Conservation (phyloP, 1,140 invertebrate species). For the Drepana arcuata region DNA sequence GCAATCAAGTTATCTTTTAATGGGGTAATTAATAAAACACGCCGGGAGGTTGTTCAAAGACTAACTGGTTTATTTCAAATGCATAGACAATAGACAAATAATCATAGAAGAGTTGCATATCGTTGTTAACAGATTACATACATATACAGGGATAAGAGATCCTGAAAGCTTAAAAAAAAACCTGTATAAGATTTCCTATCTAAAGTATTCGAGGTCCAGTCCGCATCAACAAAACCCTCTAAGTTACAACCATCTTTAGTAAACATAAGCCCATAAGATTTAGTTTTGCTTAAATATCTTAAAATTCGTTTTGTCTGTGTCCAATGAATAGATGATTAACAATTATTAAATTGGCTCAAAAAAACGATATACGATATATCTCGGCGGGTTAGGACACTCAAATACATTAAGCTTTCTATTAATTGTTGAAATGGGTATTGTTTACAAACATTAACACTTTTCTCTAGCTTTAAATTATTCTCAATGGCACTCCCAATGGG, state of each 20-base stretch:
- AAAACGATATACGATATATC: constrained; percentile 4
- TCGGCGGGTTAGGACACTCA: constrained; percentile 5
- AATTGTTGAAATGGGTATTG: constrained; percentile 7
- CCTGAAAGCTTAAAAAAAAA: constrained; percentile 16
- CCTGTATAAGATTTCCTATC: constrained; percentile 25
- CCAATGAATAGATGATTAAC: constrained; percentile 3
- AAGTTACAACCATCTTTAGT: neutral
- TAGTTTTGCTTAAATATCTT: constrained; percentile 9
- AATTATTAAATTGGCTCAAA: constrained; percentile 10
- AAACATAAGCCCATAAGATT: constrained; percentile 4
- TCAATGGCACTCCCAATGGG: constrained; percentile 6
- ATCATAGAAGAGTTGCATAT: no score
- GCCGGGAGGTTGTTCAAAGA: no score
- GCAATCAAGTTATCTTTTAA: constrained; percentile 14
- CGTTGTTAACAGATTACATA: no score
- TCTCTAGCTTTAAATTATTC: constrained; percentile 7
- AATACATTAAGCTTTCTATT: constrained; percentile 9
- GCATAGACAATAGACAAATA: no score
- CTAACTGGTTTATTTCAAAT: no score
- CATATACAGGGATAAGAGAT: constrained; percentile 4
- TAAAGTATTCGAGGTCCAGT: constrained; percentile 26
- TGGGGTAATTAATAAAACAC: no score
- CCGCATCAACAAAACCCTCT: constrained; percentile 42
- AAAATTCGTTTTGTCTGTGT: constrained; percentile 5
- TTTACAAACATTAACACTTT: constrained; percentile 1